Percentiles rank a stretch among this genome's conserved stretches.
Conservation (phyloP, 1,140 invertebrate genomes). For the Pararge aegeria region DNA sequence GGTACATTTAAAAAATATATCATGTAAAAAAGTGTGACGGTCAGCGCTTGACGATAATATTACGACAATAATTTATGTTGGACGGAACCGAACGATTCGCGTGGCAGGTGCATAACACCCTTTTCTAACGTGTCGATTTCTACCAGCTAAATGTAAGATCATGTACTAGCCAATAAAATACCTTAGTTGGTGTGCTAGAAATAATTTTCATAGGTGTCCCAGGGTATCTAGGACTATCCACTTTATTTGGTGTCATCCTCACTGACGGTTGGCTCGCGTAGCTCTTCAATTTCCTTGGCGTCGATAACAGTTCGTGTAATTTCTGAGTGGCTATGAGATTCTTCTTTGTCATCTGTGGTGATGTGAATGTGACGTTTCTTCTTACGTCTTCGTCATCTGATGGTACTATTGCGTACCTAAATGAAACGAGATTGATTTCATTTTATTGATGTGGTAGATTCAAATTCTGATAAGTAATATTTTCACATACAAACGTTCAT, state of each 20-base stretch:
- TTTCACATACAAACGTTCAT: no score
- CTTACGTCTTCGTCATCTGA: slow-evolving; percentile 74
- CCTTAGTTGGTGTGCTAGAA: slow-evolving; percentile 69
- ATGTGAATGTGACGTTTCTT: slow-evolving; percentile 64
- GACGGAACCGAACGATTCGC: no score
- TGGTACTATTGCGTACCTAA: slow-evolving; percentile 81
- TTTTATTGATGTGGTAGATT: no score
- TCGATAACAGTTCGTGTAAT: slow-evolving; percentile 86
- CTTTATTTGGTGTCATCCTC: slow-evolving; percentile 64
- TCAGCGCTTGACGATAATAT: no score
- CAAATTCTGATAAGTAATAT: no score
- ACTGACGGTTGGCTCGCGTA: slow-evolving; percentile 75
- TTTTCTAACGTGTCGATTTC: no score
- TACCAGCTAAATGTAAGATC: no score
- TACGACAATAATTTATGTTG: no score
- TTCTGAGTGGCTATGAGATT: slow-evolving; percentile 86
- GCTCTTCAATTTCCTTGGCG: slow-evolving; percentile 83
- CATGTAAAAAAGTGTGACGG: no score
- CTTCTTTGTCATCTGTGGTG: slow-evolving; percentile 76
- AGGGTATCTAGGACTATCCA: slow-evolving; percentile 54
- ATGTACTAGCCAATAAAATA: slow-evolving; percentile 30
- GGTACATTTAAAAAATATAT: no score
- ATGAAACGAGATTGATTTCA: no score
- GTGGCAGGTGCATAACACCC: no score
- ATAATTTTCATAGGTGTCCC: slow-evolving; percentile 68